These are phyloP conservation scores for Agonum fuliginosum DNA, from an alignment of 2,888 invertebrate species.

Conservation along the genomic window DNA sequence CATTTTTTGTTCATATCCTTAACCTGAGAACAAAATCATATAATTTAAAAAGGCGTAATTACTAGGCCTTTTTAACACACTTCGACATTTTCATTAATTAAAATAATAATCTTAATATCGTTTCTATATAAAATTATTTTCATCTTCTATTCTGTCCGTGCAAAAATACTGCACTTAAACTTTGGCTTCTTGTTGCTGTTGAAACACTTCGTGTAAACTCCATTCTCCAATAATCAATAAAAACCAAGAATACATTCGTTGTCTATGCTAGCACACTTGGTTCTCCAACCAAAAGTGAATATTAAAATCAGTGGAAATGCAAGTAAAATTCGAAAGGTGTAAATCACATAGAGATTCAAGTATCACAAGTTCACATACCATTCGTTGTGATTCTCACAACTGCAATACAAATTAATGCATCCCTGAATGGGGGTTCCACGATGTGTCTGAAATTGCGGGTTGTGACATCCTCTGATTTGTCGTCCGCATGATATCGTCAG, in stretches of 20 bases:
- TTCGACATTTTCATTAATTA: conserved; percentile 25
- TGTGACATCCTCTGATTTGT: conserved; percentile 69
- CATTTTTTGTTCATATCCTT: conserved; percentile 59
- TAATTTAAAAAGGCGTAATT: conserved; percentile 32
- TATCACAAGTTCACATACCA: conserved; percentile 56
- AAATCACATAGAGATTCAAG: conserved; percentile 49
- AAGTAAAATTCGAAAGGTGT: conserved; percentile 23
- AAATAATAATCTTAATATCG: conserved; percentile 43
- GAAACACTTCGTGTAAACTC: conserved; percentile 3
- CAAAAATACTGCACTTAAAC: conserved; percentile 53
- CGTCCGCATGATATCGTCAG: conserved; percentile 88
- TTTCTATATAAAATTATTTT: conserved; percentile 44
- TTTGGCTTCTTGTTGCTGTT: conserved; percentile 52
- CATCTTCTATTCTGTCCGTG: conserved; percentile 42
- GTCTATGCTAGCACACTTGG: conserved; percentile 28
- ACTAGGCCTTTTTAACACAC: conserved; percentile 51
- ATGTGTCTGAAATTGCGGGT: conserved; percentile 67
- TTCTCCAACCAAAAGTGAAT: conserved; percentile 24
- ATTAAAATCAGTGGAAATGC: conserved; percentile 32
- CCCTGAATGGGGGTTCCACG: conserved; percentile 76
- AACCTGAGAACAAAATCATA: conserved; percentile 59
- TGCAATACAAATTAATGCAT: conserved; percentile 64
- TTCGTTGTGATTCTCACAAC: conserved; percentile 49
- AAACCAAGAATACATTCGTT: conserved; percentile 46
- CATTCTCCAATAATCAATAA: conserved; percentile 12